Conservation (phyloP, 2,113 vertebrate species). For the Anguilla rostrata region DNA sequence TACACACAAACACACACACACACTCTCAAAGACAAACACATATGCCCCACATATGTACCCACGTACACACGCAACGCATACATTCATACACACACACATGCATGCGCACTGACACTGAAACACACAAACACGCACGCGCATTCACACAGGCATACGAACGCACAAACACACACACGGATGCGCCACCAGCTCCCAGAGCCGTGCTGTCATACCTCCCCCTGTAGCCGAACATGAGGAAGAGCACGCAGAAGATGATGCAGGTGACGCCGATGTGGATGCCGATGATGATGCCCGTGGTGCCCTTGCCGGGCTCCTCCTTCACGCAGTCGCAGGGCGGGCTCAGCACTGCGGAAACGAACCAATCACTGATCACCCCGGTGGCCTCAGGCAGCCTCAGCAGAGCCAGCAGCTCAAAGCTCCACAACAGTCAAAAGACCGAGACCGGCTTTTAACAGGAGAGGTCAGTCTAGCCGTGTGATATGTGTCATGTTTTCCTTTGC, state of each 20-base stretch:
- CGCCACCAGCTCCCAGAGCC: not conserved
- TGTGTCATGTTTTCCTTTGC: not conserved
- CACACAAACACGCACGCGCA: no score
- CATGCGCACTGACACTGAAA: not conserved
- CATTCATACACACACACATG: no score
- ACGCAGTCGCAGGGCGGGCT: constrained; percentile 74
- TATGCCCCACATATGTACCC: no score
- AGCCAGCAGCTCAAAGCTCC: not conserved
- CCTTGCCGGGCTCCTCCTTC: constrained; percentile 73
- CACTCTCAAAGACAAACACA: no score
- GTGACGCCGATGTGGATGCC: constrained; percentile 80
- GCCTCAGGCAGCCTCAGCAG: not conserved
- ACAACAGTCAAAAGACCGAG: not conserved
- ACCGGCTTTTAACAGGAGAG: not conserved
- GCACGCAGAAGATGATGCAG: constrained; percentile 81
- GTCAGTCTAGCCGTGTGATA: not conserved
- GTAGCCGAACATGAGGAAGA: constrained; percentile 82
- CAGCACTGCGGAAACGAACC: constrained; percentile 58
- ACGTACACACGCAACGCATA: no score
- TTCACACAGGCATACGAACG: not conserved
- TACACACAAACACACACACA: not conserved
- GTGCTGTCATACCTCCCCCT: constrained; percentile 69
- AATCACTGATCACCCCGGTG: not conserved
- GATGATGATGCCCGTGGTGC: constrained; percentile 73
- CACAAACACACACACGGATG: no score